Base-by-base conservation (phyloP, 2,113 vertebrate species). In the Galbula dea region DNA sequence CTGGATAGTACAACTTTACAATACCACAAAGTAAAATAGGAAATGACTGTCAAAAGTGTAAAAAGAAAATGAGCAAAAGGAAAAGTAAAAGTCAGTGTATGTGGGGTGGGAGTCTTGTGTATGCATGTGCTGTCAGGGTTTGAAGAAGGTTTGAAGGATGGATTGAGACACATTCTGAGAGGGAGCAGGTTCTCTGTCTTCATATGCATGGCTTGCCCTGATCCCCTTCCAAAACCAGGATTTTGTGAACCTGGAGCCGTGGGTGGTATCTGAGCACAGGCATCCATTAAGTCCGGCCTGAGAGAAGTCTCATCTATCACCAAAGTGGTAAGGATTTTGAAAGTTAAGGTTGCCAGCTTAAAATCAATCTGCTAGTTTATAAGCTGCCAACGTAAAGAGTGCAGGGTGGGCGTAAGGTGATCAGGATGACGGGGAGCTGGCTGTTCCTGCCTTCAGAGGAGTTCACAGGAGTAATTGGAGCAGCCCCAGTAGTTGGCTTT, bases 311-410 rank as follows among this genome's bases (percentile, higher is more conserved):
- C 75, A 11, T 36, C 54, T 22, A 11, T 73, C 6, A 3, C 69
- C 43, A 15, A 34, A 62, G 78, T 13, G 0, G 51, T 15, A 7
- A 13, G 52, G n/a, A 13, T 36, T 83, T 7, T 11, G 54, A 23
- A 69, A 61, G 58, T 51, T 30, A 15, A 58, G 63, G 7, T 15
- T 94, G 91, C 91, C 89, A 95, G 66, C 27, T 90, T 67, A 21
- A 52, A 4, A 22, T 94, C 87, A 94, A 89, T 78, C 93, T 76
- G 57, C 61, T 17, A 11, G 19, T 95, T 95, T 90, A 95, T 78
- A 16, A 68, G 87, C 77, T 94, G 94, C 93, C 87, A 92, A 92
- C 1, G 5, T 75, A 92, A 94, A 94, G 91, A 90, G 61, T 32
- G 68, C 1, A 2, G 72, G 63, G 45, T 8, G 7, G 67, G 86